Base-by-base conservation (phyloP, 2,888 invertebrate species). In the Sphinx pinastri region DNA sequence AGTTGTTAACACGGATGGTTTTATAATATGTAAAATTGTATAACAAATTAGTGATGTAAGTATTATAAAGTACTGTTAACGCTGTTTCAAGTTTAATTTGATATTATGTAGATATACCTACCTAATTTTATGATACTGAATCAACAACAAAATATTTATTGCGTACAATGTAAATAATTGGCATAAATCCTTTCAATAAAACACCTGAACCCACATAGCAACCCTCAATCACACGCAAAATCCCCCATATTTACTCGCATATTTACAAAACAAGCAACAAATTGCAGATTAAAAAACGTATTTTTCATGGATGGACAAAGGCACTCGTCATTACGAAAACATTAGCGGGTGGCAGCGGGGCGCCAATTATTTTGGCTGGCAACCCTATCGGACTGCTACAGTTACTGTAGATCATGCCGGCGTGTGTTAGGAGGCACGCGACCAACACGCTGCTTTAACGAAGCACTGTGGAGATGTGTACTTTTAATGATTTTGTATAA, bases 251-350 rank as follows among this genome's bases (percentile, higher is more conserved):
- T 83, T 86, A 83, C 76, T 74, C 76, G 79, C 78, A 76, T 84
- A 84, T 88, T 89, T 84, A 83, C 77, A 85, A 81, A 82, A 80
- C 79, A 81, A 75, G 71, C 81, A 84, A 85, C 83, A 89, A 91
- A 90, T 91, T 87, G 81, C 79, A 84, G 85, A 88, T 89, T 90
- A 89, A 90, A 63, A 90, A 85, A 88, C 88, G 86, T 84, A 81
- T 79, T 88, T 88, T 73, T 71, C 72, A 75, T 73, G 70, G 60
- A 72, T 76, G 84, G 86, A 89, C 88, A 89, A 89, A 85, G 84
- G 83, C 84, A 85, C 88, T 89, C 90, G 87, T 90, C 89, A 92
- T 93, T 93, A 93, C 88, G 86, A 91, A 90, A 94, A 93, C 91
- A 93, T 89, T 89, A 89, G 83, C 89, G 87, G 88, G 85, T 87